Base-by-base conservation (phyloP, 2,113 vertebrate species). In the Mobula birostris region DNA sequence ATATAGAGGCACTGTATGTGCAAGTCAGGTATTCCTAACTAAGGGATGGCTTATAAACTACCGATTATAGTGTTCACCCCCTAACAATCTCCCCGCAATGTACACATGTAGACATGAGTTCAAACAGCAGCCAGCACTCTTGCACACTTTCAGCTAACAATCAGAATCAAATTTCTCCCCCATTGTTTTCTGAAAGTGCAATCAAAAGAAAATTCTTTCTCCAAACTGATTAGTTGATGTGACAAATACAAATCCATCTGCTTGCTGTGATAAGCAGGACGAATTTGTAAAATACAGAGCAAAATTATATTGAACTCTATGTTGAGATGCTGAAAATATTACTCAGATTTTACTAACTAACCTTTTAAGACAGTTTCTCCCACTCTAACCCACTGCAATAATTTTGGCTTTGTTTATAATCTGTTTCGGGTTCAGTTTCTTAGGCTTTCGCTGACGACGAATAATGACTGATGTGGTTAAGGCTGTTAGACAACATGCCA, bases 401-500 rank as follows among this genome's bases (percentile, higher is more conserved):
- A 88, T 14, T 88, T 88, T 19, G 85, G 27, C 1, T 32, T 66
- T n/a, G 83, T 63, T 61, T 61, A 15, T 63, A 9, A 32, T 88
- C 61, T 90, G 4, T n/a, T 66, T 68, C 19, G 19, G 7, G 14
- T 32, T 90, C 61, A 66, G 61, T 66, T 88, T 32, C 12, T 17
- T 61, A 7, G 29, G 5, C 29, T 88, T n/a, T 66, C 21, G 14
- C 58, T 66, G 21, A 63, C 29, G 17, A 90, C 5, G 58, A 12
- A n/a, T 88, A 12, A 11, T 14, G 56, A 63, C 58, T 88, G 83
- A 88, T 90, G 85, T 90, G 85, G 85, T 90, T 90, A 66, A 15
- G 63, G 66, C 85, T 90, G 85, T 66, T 63, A 68, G 83, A 88
- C 29, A 70, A 58, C 15, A 32, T 90, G 85, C 61, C 12, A n/a